Base-by-base conservation (phyloP, 92 coral and sea anemone species). In the Porites divaricata region DNA sequence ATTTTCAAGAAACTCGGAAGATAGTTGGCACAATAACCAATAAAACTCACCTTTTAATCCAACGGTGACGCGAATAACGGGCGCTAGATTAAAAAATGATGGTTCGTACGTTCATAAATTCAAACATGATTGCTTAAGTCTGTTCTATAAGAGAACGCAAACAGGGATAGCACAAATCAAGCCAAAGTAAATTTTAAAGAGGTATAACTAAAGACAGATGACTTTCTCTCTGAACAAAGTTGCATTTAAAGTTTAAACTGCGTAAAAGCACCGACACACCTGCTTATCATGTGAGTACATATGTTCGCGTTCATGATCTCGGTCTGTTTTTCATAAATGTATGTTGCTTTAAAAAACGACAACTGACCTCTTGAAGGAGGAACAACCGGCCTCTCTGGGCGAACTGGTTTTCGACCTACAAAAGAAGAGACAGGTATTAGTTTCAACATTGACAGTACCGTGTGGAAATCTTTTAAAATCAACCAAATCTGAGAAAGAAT, bases 291-390 rank as follows among this genome's bases (percentile, higher is more conserved):
- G 45, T 35, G 4, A 0, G 4, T 35, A 35, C 45, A 35, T 35
- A 35, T 35, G 45, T 35, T 35, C 45, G 45, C 45, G 45, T 35
- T 35, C 45, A 35, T 35, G 45, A 35, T 35, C 6, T 35, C 4
- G 45, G 45, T 35, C 45, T 35, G 45, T 2, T 35, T 26, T 26
- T 35, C 45, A 35, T 6, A 35, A 3, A 35, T 35, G 45, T 35
- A 35, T 35, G 45, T 35, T 35, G 45, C n/a, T n/a, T 12, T 13
- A 22, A 73, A 28, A 21, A 14, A n/a, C 16, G 4, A 49, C 14
- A 75, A 80, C 86, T 72, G 16, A 82, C 86, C 86, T 72, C 63
- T 62, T 49, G 72, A 11, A 17, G 79, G 86, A 19, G 71, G 86
- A 12, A 82, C 68, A 3, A 82, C 79, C 35, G 86, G 86, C 14